phyloP scores from a whole-genome alignment of 2,888 invertebrate species.

The Aradus depressus region DNA sequence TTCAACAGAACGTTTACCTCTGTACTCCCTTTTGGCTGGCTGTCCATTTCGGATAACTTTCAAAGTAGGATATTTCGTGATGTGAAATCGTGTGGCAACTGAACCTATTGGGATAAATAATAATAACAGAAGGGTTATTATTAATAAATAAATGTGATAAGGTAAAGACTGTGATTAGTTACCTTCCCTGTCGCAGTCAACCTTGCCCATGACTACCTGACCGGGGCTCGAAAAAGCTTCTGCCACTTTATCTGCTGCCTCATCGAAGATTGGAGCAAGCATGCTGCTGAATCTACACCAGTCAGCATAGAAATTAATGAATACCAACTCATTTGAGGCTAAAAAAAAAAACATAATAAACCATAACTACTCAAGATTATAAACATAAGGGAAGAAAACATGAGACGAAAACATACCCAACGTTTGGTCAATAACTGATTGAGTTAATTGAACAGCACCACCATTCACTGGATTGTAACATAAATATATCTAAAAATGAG shows the following conservation, averaged over 20 bases:
- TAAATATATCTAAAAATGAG: constrained; percentile 40
- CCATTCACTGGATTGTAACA: constrained; percentile 68
- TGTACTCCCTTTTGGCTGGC: constrained; percentile 78
- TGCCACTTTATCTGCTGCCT: constrained; percentile 77
- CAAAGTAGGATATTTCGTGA: constrained; percentile 95
- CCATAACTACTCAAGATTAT: neutral
- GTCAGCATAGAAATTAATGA: constrained; percentile 98
- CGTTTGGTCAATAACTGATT: constrained; percentile 71
- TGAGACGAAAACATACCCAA: constrained; percentile 51
- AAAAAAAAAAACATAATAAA: constrained; percentile 39
- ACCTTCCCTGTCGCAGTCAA: constrained; percentile 92
- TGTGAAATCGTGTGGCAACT: constrained; percentile 83
- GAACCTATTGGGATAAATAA: constrained; percentile 40
- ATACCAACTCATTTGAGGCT: constrained; percentile 93
- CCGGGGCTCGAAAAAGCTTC: constrained; percentile 63
- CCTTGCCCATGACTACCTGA: constrained; percentile 86
- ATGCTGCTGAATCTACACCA: constrained; percentile 99
- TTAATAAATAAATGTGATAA: neutral
- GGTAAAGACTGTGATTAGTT: constrained; percentile 31
- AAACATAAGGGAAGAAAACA: constrained; percentile 2
- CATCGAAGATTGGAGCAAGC: constrained; percentile 91
- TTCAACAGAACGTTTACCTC: constrained; percentile 77
- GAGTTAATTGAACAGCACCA: constrained; percentile 69
- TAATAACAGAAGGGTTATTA: too few species aligned
- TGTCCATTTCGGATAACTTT: constrained; percentile 88